A percentile compares a stretch with the other conserved stretches of the same genome.
phyloP scores from a whole-genome alignment of 2,797 vertebrate species.

The Acanthopagrus latus region DNA sequence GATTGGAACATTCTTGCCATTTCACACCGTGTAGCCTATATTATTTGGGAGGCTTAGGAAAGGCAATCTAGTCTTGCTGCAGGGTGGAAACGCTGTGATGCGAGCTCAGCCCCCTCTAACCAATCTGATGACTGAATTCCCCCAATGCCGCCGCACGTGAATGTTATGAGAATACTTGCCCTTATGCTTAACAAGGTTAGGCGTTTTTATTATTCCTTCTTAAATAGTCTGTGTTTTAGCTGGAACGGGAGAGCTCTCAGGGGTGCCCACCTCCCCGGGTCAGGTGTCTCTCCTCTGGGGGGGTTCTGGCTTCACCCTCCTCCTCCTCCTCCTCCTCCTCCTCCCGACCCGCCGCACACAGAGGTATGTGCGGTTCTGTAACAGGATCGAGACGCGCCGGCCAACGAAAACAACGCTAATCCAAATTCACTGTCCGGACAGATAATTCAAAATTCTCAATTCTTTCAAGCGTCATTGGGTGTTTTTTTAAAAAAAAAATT shows the following conservation, averaged over 20 bases:
- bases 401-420: conserved; percentile 76
- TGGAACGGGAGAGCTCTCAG: conserved; percentile 70
- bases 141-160: conserved; percentile 44
- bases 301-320: conserved; percentile 38
- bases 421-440: conserved; percentile 74
- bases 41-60: conserved; percentile 65
- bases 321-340: no score
- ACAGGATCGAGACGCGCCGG: conserved; percentile 49
- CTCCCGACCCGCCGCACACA: conserved; percentile 21
- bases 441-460: conserved; percentile 67
- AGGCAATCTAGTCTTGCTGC: conserved; percentile 76
- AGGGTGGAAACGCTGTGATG: conserved; percentile 59
- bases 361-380: conserved; percentile 77
- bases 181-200: conserved; percentile 73
- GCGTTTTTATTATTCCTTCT: conserved; percentile 79
- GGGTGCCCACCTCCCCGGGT: conserved; percentile 61
- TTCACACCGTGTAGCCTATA: conserved; percentile 68
- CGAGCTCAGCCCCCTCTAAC: conserved; percentile 54
- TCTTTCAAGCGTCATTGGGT: conserved; percentile 56
- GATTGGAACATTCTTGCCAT: conserved; percentile 82
- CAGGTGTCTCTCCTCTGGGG: conserved; percentile 72
- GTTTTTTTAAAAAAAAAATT: conserved; percentile 55
- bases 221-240: conserved; percentile 79
- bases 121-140: conserved; percentile 70
- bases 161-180: conserved; percentile 73